Evolutionary conservation across 2,888 invertebrate species (phyloP).

Genomic region (Dicycla oo): DNA sequence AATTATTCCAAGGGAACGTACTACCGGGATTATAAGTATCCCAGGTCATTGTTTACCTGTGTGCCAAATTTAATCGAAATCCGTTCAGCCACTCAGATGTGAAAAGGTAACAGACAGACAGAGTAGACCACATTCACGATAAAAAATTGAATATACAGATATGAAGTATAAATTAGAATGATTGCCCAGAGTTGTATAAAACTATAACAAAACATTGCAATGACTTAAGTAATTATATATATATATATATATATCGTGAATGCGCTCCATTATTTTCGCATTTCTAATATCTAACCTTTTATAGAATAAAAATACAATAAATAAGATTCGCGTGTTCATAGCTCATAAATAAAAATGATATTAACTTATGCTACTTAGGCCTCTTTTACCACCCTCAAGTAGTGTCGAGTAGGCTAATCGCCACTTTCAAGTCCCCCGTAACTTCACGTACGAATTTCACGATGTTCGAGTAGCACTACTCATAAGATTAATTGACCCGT

Average conservation of each 20-base stretch:
- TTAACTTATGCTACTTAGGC: background rate
- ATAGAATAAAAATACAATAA: background rate
- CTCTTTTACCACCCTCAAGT: no score
- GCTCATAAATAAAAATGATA: constrained; percentile 19
- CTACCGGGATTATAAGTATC: no score
- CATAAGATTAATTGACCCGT: no score
- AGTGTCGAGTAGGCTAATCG: no score
- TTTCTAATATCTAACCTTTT: no score
- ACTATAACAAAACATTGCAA: background rate
- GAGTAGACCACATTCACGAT: background rate
- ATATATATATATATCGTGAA: no score
- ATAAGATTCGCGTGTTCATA: constrained; percentile 35
- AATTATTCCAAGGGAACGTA: background rate
- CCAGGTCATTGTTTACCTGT: background rate
- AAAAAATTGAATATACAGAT: background rate
- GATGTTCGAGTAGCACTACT: no score
- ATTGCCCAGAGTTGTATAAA: background rate
- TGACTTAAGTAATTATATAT: background rate
- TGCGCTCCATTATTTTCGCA: background rate
- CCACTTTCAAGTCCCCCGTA: no score
- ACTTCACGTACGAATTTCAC: no score
- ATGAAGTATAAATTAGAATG: background rate
- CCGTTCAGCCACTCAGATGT: background rate
- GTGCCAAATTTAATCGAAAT: background rate
- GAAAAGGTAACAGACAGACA: background rate